These are phyloP conservation scores for Latrodectus hesperus DNA, from an alignment of 2,888 invertebrate genomes.

Conservation along the genomic window DNA sequence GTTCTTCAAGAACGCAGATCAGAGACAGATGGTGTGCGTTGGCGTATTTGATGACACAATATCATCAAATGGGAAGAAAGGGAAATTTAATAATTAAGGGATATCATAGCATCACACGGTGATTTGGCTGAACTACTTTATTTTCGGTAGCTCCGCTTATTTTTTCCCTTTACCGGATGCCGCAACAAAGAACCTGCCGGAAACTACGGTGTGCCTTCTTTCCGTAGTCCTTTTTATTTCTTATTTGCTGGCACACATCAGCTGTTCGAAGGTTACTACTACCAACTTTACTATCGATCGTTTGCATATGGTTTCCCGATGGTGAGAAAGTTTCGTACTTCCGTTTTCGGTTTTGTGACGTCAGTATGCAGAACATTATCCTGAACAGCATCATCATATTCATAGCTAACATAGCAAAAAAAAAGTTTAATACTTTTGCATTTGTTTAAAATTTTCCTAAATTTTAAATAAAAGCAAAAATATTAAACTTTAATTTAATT, in stretches of 20 bases:
- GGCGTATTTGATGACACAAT: background rate
- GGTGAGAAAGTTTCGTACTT: constrained; percentile 56
- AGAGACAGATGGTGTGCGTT: constrained; percentile 12
- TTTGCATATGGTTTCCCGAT: constrained; percentile 47
- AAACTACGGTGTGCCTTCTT: constrained; percentile 49
- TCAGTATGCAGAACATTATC: background rate
- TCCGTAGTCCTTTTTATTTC: constrained; percentile 33
- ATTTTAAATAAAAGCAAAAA: no score
- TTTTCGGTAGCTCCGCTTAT: constrained; percentile 18
- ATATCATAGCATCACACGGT: constrained; percentile 23
- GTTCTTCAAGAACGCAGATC: background rate
- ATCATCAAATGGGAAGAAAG: background rate
- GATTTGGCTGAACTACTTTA: constrained; percentile 4
- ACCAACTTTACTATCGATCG: constrained; percentile 31
- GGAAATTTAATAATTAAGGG: background rate
- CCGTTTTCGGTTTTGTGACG: constrained; percentile 45
- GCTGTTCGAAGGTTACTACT: constrained; percentile 44
- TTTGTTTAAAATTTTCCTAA: no score
- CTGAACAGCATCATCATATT: no score
- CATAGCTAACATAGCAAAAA: no score
- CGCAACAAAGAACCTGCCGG: constrained; percentile 57
- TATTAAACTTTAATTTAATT: no score
- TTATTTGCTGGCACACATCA: constrained; percentile 29
- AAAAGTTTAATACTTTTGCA: no score
- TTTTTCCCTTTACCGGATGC: constrained; percentile 48